These are phyloP conservation scores for Polymixis flavicincta DNA, from an alignment of 2,888 invertebrate genomes.

Conservation along the genomic window DNA sequence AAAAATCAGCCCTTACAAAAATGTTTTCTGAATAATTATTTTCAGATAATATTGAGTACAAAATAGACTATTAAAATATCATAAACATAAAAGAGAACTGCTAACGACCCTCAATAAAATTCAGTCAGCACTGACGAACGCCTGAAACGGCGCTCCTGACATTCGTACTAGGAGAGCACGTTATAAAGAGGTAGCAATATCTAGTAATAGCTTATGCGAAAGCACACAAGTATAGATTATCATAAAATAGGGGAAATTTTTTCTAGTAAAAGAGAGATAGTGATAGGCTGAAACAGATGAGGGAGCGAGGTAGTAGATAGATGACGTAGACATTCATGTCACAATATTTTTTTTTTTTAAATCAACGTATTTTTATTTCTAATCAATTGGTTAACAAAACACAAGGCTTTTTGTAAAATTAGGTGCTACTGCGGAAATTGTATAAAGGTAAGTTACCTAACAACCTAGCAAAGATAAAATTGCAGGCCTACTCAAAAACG, in stretches of 20 bases:
- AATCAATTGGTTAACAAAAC: neutral
- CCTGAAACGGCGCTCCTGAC: slow-evolving; percentile 5
- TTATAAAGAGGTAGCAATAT: neutral
- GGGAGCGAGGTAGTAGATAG: neutral
- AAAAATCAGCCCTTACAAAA: neutral
- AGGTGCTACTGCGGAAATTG: neutral
- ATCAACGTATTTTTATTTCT: neutral
- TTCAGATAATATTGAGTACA: no score
- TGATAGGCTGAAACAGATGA: neutral
- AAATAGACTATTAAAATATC: no score
- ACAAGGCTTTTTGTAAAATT: neutral
- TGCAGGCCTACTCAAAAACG: neutral
- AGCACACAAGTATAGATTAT: neutral
- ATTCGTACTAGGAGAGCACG: slow-evolving; percentile 21
- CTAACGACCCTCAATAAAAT: no score
- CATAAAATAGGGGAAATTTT: neutral
- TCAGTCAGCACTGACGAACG: no score
- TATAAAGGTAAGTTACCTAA: neutral
- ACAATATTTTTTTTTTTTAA: no score
- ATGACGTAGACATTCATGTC: neutral
- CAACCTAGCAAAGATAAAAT: neutral
- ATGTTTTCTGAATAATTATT: no score
- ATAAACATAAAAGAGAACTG: no score
- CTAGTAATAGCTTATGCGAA: neutral
- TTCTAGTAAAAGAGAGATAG: neutral